phyloP scores from a whole-genome alignment of 2,113 vertebrate species.

The Cephalophus harveyi region DNA sequence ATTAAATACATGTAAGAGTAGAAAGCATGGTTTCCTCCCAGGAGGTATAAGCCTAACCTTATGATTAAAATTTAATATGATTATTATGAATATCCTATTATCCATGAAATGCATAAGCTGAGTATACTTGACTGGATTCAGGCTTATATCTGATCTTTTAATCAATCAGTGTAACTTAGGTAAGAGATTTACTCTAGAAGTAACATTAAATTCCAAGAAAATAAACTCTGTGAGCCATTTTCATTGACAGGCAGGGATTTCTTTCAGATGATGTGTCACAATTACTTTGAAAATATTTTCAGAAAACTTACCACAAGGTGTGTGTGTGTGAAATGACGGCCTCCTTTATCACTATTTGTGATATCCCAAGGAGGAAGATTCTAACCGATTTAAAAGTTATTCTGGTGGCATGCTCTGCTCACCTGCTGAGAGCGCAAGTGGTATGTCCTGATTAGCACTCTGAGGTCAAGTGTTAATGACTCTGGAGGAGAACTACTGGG shows the following conservation, averaged over 20 bases:
- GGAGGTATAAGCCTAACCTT: not conserved
- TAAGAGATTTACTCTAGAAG: not conserved
- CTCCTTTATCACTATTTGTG: not conserved
- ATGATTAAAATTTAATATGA: not conserved
- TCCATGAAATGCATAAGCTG: not conserved
- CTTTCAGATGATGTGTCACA: conserved; percentile 1
- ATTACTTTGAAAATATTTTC: conserved; percentile 6
- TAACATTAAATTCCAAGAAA: not conserved
- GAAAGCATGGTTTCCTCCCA: not conserved
- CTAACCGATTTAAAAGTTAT: not conserved
- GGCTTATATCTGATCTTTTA: not conserved
- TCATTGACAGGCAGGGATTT: not conserved
- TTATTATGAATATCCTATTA: not conserved
- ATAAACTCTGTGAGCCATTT: not conserved
- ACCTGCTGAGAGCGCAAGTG: not conserved
- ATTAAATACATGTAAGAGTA: not conserved
- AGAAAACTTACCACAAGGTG: not conserved
- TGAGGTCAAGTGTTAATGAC: not conserved
- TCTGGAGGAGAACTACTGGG: not conserved
- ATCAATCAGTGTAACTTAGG: not conserved
- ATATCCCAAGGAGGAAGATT: not conserved
- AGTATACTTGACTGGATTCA: not conserved
- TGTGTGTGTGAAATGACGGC: not conserved
- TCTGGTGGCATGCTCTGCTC: not conserved
- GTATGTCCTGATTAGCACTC: not conserved